phyloP scores from a whole-genome alignment of 2,113 vertebrate genomes.

The Paracanthobrama guichenoti region DNA sequence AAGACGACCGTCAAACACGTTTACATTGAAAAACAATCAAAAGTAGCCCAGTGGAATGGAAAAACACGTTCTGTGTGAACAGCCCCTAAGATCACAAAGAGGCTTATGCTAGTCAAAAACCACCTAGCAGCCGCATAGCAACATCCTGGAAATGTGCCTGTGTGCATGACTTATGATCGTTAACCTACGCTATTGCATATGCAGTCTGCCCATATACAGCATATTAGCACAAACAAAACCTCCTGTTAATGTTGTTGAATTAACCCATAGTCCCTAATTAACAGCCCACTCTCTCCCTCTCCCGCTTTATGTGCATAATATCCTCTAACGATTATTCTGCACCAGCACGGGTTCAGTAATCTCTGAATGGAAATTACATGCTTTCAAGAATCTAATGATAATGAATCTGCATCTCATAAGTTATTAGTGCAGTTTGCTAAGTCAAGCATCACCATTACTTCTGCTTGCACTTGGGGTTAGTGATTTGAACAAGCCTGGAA shows the following conservation, averaged over 20 bases:
- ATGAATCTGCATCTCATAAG: slow-evolving; percentile 42
- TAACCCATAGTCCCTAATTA: slow-evolving; percentile 29
- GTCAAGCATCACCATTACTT: not conserved
- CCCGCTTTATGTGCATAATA: not conserved
- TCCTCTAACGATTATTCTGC: not conserved
- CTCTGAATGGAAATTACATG: slow-evolving; percentile 1
- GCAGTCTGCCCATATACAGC: not conserved
- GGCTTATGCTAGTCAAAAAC: not conserved
- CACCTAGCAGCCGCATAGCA: not conserved
- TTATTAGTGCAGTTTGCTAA: slow-evolving; percentile 36
- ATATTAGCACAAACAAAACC: not conserved
- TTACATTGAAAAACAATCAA: too few species aligned
- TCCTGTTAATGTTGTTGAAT: slow-evolving; percentile 24
- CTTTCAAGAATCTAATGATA: slow-evolving; percentile 37
- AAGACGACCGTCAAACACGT: too few species aligned
- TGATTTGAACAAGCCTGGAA: not conserved
- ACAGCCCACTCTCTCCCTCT: not conserved
- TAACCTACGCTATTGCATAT: slow-evolving; percentile 9
- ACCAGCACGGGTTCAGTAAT: not conserved
- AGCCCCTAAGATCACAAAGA: too few species aligned
- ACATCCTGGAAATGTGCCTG: not conserved
- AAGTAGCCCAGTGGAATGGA: too few species aligned
- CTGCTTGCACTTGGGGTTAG: not conserved
- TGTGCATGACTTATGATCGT: not conserved
- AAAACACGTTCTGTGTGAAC: too few species aligned